These are phyloP conservation scores for Mormyrus hasselquistii DNA, from an alignment of 2,797 vertebrate species.

Conservation along the genomic window DNA sequence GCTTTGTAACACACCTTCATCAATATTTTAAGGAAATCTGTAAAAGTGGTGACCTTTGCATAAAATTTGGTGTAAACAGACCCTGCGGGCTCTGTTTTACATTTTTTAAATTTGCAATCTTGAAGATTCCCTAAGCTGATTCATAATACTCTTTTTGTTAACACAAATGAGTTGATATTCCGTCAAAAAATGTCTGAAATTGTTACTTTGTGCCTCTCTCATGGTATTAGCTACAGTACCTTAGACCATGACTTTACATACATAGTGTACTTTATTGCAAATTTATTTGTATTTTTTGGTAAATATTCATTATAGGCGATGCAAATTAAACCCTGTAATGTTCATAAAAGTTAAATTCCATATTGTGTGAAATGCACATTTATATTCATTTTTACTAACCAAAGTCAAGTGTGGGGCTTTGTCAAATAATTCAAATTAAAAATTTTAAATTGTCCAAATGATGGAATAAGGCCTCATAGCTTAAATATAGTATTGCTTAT, in stretches of 20 bases:
- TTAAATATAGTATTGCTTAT: neutral
- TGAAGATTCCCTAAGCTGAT: neutral
- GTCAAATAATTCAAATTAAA: neutral
- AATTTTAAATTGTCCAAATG: neutral
- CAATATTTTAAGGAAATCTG: neutral
- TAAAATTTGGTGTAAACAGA: neutral
- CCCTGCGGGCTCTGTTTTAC: neutral
- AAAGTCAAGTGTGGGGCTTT: neutral
- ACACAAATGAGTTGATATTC: neutral
- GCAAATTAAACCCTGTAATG: neutral
- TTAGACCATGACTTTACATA: neutral
- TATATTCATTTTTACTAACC: neutral
- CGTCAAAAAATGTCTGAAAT: neutral
- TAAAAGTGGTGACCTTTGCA: neutral
- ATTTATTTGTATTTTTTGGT: neutral
- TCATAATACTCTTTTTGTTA: neutral
- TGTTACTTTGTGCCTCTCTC: neutral
- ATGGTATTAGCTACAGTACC: neutral
- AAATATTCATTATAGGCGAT: neutral
- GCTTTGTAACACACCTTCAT: neutral
- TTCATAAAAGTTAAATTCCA: neutral
- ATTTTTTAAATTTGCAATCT: neutral
- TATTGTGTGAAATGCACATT: neutral
- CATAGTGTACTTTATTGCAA: neutral
- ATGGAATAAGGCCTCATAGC: neutral